These are phyloP conservation scores for Salvelinus fontinalis DNA, from an alignment of 2,113 vertebrate genomes.

Conservation along the genomic window DNA sequence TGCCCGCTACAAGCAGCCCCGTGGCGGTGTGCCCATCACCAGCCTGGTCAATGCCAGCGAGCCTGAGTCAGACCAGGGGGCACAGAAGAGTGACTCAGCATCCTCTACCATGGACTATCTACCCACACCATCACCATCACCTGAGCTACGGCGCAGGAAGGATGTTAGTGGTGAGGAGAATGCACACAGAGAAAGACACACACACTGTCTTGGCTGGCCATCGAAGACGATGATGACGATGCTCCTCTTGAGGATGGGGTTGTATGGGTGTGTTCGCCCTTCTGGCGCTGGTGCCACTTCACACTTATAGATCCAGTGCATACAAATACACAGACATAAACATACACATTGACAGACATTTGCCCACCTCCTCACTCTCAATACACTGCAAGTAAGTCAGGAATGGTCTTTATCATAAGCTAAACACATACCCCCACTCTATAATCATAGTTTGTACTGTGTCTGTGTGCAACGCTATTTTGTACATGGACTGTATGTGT, in stretches of 20 bases:
- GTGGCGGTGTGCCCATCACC: constrained; percentile 80
- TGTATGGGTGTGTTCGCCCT: neutral
- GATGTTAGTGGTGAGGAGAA: constrained; percentile 81
- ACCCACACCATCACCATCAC: constrained; percentile 89
- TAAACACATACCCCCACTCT: neutral
- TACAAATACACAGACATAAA: neutral
- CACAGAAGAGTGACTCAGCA: constrained; percentile 88
- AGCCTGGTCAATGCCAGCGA: constrained; percentile 78
- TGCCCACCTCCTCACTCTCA: no score
- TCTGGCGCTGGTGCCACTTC: no score
- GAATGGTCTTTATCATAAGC: no score
- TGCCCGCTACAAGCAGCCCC: constrained; percentile 90
- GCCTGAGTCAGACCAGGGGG: constrained; percentile 55
- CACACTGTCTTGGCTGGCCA: neutral
- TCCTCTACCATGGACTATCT: constrained; percentile 90
- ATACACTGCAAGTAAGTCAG: no score
- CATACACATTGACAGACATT: neutral
- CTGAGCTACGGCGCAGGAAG: constrained; percentile 80
- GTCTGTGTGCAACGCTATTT: neutral
- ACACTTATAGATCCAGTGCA: no score
- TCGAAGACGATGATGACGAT: neutral
- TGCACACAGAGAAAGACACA: neutral
- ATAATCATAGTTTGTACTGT: no score
- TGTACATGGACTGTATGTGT: neutral
- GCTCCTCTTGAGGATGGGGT: neutral